Evolutionary conservation across 2,888 invertebrate genomes (phyloP), one percentile per base, ranked within the genome.

Genomic region (Xestobium rufovillosum): DNA sequence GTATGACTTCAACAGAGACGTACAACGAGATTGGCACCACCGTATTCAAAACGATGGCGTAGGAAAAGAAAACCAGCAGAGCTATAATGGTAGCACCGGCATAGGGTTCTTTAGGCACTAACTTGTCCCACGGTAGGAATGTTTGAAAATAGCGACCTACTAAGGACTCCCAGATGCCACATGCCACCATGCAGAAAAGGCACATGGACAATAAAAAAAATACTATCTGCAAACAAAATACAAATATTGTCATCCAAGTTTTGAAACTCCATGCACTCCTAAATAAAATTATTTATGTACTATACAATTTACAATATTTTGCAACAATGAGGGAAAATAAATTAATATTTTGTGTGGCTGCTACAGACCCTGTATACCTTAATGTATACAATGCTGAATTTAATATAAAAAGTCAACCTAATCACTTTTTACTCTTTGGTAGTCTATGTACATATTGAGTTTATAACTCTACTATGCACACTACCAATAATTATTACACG

Each of bases 1-100:
- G 83, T 64, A 98, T 96, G 44, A 98, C 95, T 80, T 95, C 86
- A 56, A 86, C 86, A 61, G 84, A 84, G 61, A 97, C 96, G 72
- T 98, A 97, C 47, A 98, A 79, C 56, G 96, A 97, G 67, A 98
- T 98, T 70, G 97, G 97, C 76, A 98, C 97, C 60, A 97, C 95
- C 59, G 97, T 98, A 75, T 98, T 98, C 68, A 98, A 80, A 56
- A 98, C 91, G 68, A 98, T 98, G 61, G 95, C 91, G 71, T 98
- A 98, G 23, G 97, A 97, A 76, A 98, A 95, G 78, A 98, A 98
- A 50, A 95, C 91, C 51, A 98, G 80, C 53, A 95, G 76, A 49
- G 96, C 91, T 59, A 95, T 96, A 55, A 95, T 85, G 48, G 90
- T 83, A 51, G 91, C 85, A 55, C 91, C 92, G 50, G 79, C 77